phyloP scores from a whole-genome alignment of 2,797 vertebrate genomes.

The Neosilurus mollespiculum region DNA sequence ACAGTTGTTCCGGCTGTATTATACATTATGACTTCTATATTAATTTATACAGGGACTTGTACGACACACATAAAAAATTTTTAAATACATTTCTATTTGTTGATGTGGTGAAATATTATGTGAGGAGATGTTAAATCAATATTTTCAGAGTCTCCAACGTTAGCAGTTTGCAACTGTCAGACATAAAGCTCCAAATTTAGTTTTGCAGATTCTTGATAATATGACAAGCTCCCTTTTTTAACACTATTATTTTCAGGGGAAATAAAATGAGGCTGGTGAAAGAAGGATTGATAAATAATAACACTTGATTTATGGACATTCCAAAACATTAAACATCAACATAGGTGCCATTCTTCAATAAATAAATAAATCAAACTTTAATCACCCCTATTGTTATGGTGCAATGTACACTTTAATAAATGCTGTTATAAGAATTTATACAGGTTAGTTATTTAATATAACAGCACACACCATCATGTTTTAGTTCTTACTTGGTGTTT shows the following conservation, averaged over 20 bases:
- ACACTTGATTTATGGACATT: neutral
- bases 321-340: neutral
- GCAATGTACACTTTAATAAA: neutral
- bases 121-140: neutral
- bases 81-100: neutral
- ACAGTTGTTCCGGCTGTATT: neutral
- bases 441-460: neutral
- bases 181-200: neutral
- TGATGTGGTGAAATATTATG: neutral
- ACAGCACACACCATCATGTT: neutral
- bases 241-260: neutral
- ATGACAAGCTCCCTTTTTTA: neutral
- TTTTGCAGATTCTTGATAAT: neutral
- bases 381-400: neutral
- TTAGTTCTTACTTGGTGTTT: neutral
- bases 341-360: neutral
- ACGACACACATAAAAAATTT: neutral
- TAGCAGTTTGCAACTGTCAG: neutral
- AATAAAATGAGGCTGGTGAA: neutral
- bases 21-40: neutral
- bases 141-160: neutral
- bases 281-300: neutral
- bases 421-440: conserved; percentile 1
- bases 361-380: neutral
- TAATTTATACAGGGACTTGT: neutral